Evolutionary conservation across 1,140 invertebrate genomes (phyloP).

Genomic region (Elymnias hypermnestra): DNA sequence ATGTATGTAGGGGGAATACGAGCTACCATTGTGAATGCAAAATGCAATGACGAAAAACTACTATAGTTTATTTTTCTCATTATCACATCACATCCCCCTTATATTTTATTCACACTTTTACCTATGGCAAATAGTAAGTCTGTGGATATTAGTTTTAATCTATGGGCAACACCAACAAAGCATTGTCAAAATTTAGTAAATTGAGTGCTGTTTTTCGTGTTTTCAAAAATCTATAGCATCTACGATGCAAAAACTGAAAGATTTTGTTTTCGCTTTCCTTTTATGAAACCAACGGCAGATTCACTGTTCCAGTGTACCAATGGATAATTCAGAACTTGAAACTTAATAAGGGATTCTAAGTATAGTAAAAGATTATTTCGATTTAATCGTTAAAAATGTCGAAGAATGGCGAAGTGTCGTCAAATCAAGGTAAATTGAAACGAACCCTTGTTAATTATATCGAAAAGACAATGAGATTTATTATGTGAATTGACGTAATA

Average conservation of each 20-base stretch:
- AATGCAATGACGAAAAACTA: too few species aligned
- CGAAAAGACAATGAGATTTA: too few species aligned
- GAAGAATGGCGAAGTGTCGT: constrained; percentile 72
- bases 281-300: constrained; percentile 20
- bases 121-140: too few species aligned
- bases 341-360: constrained; percentile 29
- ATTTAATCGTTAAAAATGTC: constrained; percentile 56
- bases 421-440: constrained; percentile 58
- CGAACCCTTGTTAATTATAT: too few species aligned
- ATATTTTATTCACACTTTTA: too few species aligned
- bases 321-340: constrained; percentile 22
- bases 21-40: too few species aligned
- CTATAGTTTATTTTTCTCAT: too few species aligned
- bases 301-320: constrained; percentile 18
- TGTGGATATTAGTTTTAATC: background rate
- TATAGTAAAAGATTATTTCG: constrained; percentile 19
- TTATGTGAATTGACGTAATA: constrained; percentile 12
- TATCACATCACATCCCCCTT: too few species aligned
- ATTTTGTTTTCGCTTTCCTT: constrained; percentile 19
- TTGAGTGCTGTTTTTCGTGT: constrained; percentile 12
- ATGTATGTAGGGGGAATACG: too few species aligned
- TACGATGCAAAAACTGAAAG: constrained; percentile 28
- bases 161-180: background rate
- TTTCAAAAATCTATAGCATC: constrained; percentile 16
- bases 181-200: constrained; percentile 2